Evolutionary conservation across 2,888 invertebrate genomes (phyloP).

Genomic region (Troides aeacus): DNA sequence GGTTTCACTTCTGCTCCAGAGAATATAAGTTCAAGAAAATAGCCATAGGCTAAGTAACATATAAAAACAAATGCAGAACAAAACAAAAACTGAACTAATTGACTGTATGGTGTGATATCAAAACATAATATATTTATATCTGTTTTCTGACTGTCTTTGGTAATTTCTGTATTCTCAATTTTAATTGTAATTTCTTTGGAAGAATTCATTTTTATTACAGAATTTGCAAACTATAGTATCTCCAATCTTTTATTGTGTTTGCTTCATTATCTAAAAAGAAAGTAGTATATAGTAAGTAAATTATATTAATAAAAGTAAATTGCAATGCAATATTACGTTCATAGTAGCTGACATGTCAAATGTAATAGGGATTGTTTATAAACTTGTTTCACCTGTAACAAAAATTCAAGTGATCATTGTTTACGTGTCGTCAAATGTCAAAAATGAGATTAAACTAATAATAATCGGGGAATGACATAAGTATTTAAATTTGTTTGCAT

Average conservation of each 20-base stretch:
- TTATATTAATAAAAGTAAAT: too few relatives aligned
- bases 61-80: constrained; percentile 90
- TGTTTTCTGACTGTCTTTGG: constrained; percentile 45
- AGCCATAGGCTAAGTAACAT: constrained; percentile 94
- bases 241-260: not conserved
- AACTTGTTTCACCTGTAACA: too few relatives aligned
- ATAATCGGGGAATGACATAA: not conserved
- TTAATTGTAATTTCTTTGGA: constrained; percentile 62
- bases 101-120: constrained; percentile 83
- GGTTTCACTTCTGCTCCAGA: constrained; percentile 93
- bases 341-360: too few relatives aligned
- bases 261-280: not conserved
- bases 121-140: constrained; percentile 86
- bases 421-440: not conserved
- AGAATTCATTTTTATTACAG: constrained; percentile 42
- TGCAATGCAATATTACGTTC: too few relatives aligned
- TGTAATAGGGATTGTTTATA: too few relatives aligned
- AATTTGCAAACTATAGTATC: not conserved
- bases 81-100: constrained; percentile 85
- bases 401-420: not conserved
- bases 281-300: too few relatives aligned
- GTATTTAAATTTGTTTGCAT: too few relatives aligned
- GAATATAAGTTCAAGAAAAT: constrained; percentile 95
- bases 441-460: not conserved
- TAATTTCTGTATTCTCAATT: constrained; percentile 49